Base-by-base conservation (phyloP, 2,113 vertebrate species). In the Paedocypris sp. region DNA sequence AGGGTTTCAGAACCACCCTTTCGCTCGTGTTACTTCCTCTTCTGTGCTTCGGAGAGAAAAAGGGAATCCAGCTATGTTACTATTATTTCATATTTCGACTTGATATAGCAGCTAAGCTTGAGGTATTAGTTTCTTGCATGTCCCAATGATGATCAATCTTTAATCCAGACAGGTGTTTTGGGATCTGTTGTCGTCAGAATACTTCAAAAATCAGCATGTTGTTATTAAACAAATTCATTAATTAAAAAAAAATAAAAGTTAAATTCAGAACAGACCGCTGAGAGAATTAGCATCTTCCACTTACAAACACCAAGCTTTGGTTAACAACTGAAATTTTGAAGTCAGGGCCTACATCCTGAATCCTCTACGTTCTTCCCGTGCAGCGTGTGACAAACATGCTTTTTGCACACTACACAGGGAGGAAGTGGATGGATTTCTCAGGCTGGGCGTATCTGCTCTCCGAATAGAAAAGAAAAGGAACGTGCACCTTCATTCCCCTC, bases 101-200 rank as follows among this genome's bases (percentile, higher is more conserved):
- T 43, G 82, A 79, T 76, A 64, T 86, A 88, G 86, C 86, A 88
- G 85, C 86, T 83, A 84, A 82, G 82, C 85, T 90, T 94, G 95
- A 98, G 94, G 95, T 95, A 97, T 94, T 89, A 90, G 87, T 93
- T 89, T 65, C 67, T 87, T 89, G 86, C 84, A 87, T 18, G 90
- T 94, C 89, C 93, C 89, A 92, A 91, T 92, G 86, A 90, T 93
- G 89, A 92, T 83, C 88, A 84, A 92, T n/a, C n/a, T n/a, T n/a
- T n/a, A n/a, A 93, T 84, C 89, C 90, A 90, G 91, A 87, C 89
- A 79, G 83, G 81, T 87, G 83, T 89, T 85, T 83, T 67, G 82
- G 83, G 80, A 65, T 68, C 33, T 53, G 85, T 88, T 87, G 84
- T 57, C 38, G 11, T 16, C 47, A 50, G 85, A 86, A 85, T 82